A percentile compares a stretch with the other conserved stretches of the same genome.
Evolutionary conservation across 2,797 vertebrate species (phyloP).

Genomic region (Benthosema pterotum): DNA sequence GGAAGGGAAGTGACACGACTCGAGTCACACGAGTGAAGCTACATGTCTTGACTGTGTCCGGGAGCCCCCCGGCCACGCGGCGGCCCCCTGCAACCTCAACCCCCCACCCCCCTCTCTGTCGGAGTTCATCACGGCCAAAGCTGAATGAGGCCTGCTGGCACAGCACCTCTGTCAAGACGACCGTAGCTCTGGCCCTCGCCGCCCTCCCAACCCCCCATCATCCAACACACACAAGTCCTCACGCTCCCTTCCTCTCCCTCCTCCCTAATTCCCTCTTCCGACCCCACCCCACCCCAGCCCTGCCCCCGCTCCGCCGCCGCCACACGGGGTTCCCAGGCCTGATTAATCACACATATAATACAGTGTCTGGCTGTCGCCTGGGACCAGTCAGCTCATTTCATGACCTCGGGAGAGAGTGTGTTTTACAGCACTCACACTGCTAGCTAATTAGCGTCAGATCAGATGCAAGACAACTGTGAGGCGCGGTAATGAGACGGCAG

Average conservation of each 20-base stretch:
- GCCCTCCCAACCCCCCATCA: constrained; percentile 34
- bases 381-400: constrained; percentile 73
- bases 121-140: constrained; percentile 69
- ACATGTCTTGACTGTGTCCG: constrained; percentile 83
- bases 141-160: constrained; percentile 82
- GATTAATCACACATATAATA: constrained; percentile 80
- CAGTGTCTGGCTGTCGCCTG: constrained; percentile 53
- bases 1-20: constrained; percentile 79
- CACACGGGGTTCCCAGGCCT: constrained; percentile 55
- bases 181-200: constrained; percentile 70
- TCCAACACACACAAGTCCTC: background rate
- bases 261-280: background rate
- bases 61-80: constrained; percentile 69
- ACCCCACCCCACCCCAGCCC: background rate
- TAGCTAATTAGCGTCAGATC: constrained; percentile 76
- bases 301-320: constrained; percentile 8
- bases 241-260: background rate
- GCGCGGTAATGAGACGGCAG: constrained; percentile 65
- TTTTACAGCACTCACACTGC: constrained; percentile 69
- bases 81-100: constrained; percentile 64
- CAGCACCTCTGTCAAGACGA: constrained; percentile 82
- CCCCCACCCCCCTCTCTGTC: constrained; percentile 77
- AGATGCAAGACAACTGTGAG: constrained; percentile 69
- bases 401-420: constrained; percentile 68
- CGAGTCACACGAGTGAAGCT: constrained; percentile 80